Conservation (phyloP, 2,888 invertebrate species). For the Hecatera dysodea region DNA sequence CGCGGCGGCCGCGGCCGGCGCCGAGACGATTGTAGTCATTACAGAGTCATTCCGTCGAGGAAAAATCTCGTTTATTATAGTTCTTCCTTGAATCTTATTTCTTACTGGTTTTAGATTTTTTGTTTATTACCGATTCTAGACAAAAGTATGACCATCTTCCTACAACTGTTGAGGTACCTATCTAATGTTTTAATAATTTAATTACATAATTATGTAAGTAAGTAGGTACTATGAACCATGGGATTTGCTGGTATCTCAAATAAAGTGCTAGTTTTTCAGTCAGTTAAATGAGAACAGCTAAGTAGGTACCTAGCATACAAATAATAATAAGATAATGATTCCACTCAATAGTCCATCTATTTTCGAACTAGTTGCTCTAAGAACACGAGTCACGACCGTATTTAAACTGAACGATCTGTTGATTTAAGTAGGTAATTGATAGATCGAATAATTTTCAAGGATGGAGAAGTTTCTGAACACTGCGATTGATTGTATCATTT, state of each 20-base stretch:
- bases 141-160: constrained; percentile 7
- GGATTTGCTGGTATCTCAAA: not conserved
- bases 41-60: constrained; percentile 28
- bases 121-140: not conserved
- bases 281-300: not conserved
- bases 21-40: constrained; percentile 53
- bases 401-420: constrained; percentile 14
- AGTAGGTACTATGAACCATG: constrained; percentile 27
- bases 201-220: no score
- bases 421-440: constrained; percentile 43
- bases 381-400: not conserved
- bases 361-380: not conserved
- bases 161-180: not conserved
- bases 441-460: constrained; percentile 65
- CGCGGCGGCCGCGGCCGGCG: constrained; percentile 13
- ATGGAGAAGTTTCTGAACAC: constrained; percentile 46
- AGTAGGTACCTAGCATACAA: not conserved
- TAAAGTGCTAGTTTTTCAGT: not conserved
- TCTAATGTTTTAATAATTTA: no score
- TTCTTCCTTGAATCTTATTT: constrained; percentile 14
- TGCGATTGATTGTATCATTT: constrained; percentile 50
- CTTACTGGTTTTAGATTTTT: constrained; percentile 1
- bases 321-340: not conserved
- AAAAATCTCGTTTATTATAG: constrained; percentile 37
- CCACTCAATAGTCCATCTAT: not conserved